Base-by-base conservation (phyloP, 1,140 invertebrate species). In the Xylocopa sonorina region DNA sequence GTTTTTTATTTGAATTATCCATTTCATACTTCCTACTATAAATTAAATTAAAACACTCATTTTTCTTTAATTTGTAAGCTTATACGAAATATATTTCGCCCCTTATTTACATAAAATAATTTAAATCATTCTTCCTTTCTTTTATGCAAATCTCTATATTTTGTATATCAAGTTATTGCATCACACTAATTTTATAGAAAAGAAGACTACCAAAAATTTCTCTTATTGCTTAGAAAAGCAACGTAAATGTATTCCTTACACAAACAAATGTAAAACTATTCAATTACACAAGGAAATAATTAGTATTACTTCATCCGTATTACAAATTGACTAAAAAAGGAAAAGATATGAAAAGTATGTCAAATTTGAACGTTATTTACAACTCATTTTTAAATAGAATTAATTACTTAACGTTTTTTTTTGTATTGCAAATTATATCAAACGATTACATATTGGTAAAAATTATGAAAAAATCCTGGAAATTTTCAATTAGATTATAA, bases 401-500 rank as follows among this genome's bases (percentile, higher is more conserved):
- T n/a, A 38, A 46, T 51, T 48, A 80, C 9, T 53, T 72, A 29
- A 41, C 29, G 24, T 63, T 57, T 68, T 63, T 57, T 68, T n/a
- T 67, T 51, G 21, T 38, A 66, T 57, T 80, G 67, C 51, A 53
- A 53, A 78, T 27, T 77, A 51, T 68, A 57, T 69, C 14, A 50
- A 71, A 29, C 69, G 57, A 69, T 81, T 55, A 69, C 57, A 80
- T 75, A 29, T 55, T 69, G 32, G 53, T 72, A 46, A 6, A 60
- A 85, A 51, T 81, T 78, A 81, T 72, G 21, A 60, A 53, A 75
- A 74, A 69, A 60, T 71, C 38, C 41, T 84, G 57, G 46, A 58
- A 50, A 81, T 55, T 78, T 85, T 84, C 46, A 60, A 57, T 82
- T 82, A 86, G 79, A 83, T 90, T 88, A 84, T 84, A 85, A 88